Evolutionary conservation across 2,888 invertebrate species (phyloP).

Genomic region (Coronaproctus castanopsis): DNA sequence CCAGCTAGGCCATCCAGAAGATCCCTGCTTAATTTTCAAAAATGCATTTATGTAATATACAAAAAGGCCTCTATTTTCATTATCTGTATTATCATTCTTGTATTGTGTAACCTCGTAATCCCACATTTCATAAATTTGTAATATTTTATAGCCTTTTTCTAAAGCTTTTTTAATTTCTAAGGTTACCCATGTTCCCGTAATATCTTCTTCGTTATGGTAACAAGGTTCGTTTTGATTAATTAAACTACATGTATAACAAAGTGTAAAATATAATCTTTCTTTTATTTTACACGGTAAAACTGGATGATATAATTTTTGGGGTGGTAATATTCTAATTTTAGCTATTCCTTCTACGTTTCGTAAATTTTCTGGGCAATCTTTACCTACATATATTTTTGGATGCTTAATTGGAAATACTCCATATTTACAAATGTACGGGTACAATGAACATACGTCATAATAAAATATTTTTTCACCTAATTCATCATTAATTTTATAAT

Average conservation of each 20-base stretch:
- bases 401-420: conserved; percentile 18
- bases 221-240: conserved; percentile 2
- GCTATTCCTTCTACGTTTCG: conserved; percentile 19
- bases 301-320: conserved; percentile 17
- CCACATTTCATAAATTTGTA: no score
- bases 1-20: no score
- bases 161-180: no score
- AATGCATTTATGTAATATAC: not conserved
- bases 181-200: conserved; percentile 10
- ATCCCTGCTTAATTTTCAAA: conserved; percentile 8
- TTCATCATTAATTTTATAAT: conserved; percentile 8
- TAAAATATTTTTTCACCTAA: conserved; percentile 18
- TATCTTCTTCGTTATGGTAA: not conserved
- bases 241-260: conserved; percentile 7
- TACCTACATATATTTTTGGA: conserved; percentile 17
- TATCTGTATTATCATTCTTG: no score
- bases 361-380: conserved; percentile 16
- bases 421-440: conserved; percentile 18
- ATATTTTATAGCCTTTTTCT: no score
- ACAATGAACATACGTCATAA: no score
- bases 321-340: conserved; percentile 18
- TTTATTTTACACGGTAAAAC: conserved; percentile 7
- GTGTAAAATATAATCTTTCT: conserved; percentile 10
- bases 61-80: not conserved
- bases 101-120: no score